Percentiles rank a stretch among this genome's conserved stretches.
phyloP scores from a whole-genome alignment of 2,888 invertebrate species.

The Ormyrus labotus region DNA sequence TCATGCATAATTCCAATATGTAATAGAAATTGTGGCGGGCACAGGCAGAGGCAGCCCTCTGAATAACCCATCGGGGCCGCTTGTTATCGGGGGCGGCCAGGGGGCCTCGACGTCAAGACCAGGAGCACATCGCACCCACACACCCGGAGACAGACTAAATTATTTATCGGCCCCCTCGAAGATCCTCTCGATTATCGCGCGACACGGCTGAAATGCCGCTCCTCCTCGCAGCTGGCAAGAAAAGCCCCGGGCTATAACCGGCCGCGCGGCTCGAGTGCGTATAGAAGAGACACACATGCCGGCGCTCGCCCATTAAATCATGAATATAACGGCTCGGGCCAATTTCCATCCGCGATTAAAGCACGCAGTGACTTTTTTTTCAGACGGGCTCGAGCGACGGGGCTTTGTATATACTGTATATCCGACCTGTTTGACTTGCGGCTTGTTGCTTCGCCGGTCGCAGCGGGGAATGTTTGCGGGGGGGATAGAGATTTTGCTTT shows the following conservation, averaged over 20 bases:
- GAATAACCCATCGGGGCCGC: constrained; percentile 64
- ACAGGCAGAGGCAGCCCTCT: constrained; percentile 54
- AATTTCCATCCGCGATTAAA: constrained; percentile 23
- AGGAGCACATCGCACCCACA: neutral
- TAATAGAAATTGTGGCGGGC: constrained; percentile 66
- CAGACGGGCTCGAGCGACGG: too few relatives aligned
- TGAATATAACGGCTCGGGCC: constrained; percentile 37
- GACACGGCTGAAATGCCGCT: constrained; percentile 24
- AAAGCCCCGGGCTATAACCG: constrained; percentile 18
- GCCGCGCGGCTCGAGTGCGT: neutral
- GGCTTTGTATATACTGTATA: neutral
- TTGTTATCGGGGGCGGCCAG: constrained; percentile 43
- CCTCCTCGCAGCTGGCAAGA: neutral
- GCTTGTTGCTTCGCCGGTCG: too few relatives aligned
- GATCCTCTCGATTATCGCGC: constrained; percentile 52
- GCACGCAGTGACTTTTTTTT: neutral
- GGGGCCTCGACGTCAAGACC: constrained; percentile 28
- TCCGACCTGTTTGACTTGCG: too few relatives aligned
- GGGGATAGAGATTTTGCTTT: too few relatives aligned
- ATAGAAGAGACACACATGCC: too few relatives aligned
- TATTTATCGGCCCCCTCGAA: constrained; percentile 52
- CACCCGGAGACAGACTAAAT: constrained; percentile 24
- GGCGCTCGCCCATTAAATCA: constrained; percentile 26
- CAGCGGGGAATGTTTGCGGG: too few relatives aligned
- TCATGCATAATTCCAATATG: constrained; percentile 68